Percentiles rank a stretch among this genome's conserved stretches.
Conservation (phyloP, 92 coral and sea anemone genomes). For the Phenganax stokvisi region DNA sequence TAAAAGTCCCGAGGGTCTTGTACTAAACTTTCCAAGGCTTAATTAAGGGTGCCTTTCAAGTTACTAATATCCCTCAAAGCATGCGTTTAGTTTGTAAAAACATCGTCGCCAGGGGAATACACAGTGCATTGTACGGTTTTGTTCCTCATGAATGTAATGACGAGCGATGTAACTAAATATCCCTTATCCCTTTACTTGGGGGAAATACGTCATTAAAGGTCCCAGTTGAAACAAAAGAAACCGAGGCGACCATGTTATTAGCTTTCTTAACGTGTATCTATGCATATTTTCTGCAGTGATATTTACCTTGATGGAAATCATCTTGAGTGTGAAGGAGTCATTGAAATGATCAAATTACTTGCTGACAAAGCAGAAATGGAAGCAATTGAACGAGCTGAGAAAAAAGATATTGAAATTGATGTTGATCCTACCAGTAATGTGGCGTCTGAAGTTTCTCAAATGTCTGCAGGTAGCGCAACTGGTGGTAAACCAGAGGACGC, state of each 20-base stretch:
- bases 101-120: no score
- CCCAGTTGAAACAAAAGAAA: no score
- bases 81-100: no score
- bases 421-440: slow-evolving; percentile 26
- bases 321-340: slow-evolving; percentile 88
- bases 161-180: no score
- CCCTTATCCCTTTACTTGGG: no score
- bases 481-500: not conserved
- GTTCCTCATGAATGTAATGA: no score
- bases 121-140: no score
- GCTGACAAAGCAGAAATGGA: slow-evolving; percentile 99
- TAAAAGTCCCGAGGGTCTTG: no score
- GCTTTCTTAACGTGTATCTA: not conserved
- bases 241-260: not conserved
- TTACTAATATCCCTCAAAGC: no score
- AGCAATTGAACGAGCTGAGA: slow-evolving; percentile 75
- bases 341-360: slow-evolving; percentile 82
- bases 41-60: no score
- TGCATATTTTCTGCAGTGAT: slow-evolving; percentile 49
- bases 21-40: no score
- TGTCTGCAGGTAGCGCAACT: slow-evolving; percentile 61
- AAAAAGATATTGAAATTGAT: slow-evolving; percentile 39
- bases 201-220: no score
- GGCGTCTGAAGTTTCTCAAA: slow-evolving; percentile 56
- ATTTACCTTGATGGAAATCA: slow-evolving; percentile 90